These are phyloP conservation scores for Pheosia tremula DNA, from an alignment of 2,888 invertebrate species.

Conservation along the genomic window DNA sequence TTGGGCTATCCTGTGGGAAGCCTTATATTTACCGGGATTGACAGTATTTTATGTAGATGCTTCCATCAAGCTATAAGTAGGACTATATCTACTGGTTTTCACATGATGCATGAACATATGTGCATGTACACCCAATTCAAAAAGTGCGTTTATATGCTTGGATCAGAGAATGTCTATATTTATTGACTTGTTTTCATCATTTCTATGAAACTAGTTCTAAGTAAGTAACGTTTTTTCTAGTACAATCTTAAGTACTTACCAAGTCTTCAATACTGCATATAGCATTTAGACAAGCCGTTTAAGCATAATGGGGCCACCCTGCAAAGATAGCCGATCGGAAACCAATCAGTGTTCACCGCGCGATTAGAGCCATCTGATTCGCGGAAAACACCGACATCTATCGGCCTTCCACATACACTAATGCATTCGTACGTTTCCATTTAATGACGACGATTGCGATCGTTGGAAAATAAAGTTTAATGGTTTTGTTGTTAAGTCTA, in stretches of 20 bases:
- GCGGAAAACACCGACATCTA: conserved; percentile 35
- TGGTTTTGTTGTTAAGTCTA: conserved; percentile 33
- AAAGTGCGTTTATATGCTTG: no score
- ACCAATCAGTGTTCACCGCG: conserved; percentile 33
- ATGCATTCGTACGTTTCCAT: conserved; percentile 16
- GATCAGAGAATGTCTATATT: no score
- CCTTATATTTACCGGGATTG: no score
- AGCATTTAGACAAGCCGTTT: background rate
- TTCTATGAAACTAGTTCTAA: no score
- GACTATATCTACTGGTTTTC: no score
- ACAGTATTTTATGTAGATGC: no score
- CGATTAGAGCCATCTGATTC: conserved; percentile 41
- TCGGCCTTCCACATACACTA: conserved; percentile 20
- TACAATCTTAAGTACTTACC: background rate
- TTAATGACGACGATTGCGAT: conserved; percentile 20
- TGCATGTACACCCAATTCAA: no score
- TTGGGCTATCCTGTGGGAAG: no score
- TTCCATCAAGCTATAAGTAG: no score
- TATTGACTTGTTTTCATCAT: no score
- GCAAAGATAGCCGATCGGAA: conserved; percentile 8
- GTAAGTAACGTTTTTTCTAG: no score
- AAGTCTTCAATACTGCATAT: background rate
- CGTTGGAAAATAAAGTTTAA: conserved; percentile 35
- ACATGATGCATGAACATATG: no score
- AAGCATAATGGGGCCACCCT: background rate